Percentiles rank a stretch among this genome's conserved stretches.
Evolutionary conservation across 2,113 vertebrate genomes (phyloP).

Genomic region (Pycnonotus jocosus): DNA sequence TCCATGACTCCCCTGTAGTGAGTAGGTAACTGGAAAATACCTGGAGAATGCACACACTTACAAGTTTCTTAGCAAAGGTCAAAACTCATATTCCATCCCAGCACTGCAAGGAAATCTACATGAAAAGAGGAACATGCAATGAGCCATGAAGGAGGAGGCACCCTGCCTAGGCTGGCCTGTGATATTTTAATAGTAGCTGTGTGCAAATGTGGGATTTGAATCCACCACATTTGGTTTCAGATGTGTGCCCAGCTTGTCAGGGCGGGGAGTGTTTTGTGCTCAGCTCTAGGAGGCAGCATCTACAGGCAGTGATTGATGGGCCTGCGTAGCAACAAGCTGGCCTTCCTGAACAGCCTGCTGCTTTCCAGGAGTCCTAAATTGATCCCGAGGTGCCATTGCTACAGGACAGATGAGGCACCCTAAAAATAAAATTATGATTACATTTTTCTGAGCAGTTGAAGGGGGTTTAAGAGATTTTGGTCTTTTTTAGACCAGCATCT

Average conservation of each 20-base stretch:
- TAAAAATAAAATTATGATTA: not conserved
- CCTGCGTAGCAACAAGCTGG: not conserved
- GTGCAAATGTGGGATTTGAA: not conserved
- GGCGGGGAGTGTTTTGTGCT: fast-evolving
- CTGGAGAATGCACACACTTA: not conserved
- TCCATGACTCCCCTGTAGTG: not conserved
- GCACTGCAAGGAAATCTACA: not conserved
- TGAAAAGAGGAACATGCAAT: not conserved
- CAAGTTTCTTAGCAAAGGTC: not conserved
- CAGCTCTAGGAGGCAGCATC: not conserved
- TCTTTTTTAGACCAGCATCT: not conserved
- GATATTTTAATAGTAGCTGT: not conserved
- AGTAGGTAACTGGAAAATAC: not conserved
- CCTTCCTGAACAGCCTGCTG: not conserved
- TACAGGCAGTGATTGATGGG: not conserved
- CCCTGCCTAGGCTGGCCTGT: not conserved
- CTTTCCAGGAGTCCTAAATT: not conserved
- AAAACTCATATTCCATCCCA: not conserved
- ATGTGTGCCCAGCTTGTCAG: not conserved
- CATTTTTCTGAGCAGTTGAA: not conserved
- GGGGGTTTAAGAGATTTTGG: not conserved
- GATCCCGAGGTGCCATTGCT: not conserved
- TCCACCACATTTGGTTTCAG: not conserved
- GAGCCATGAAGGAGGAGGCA: not conserved
- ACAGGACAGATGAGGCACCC: not conserved